Evolutionary conservation across 2,888 invertebrate genomes (phyloP).

Genomic region (Loripinus fragilis): DNA sequence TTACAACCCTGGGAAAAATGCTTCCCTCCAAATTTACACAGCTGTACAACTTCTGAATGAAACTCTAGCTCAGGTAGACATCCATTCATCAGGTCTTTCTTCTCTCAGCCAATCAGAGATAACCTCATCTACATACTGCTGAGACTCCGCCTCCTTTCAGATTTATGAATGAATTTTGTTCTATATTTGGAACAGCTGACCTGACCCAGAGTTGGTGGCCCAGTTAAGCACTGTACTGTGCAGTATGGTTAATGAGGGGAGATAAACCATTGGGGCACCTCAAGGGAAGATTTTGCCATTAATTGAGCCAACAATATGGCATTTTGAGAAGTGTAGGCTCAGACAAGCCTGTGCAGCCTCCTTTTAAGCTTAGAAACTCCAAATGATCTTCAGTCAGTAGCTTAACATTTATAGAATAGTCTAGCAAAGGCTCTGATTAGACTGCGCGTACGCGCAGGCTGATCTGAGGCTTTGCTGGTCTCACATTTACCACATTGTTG

Average conservation of each 20-base stretch:
- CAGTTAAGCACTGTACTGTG: constrained; percentile 45
- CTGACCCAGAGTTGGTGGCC: constrained; percentile 57
- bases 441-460: no score
- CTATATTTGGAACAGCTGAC: constrained; percentile 59
- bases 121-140: constrained; percentile 66
- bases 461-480: no score
- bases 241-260: constrained; percentile 34
- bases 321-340: no score
- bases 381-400: no score
- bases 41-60: constrained; percentile 63
- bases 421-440: no score
- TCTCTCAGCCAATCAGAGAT: constrained; percentile 56
- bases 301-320: no score
- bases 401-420: no score
- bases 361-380: no score
- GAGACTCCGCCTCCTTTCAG: constrained; percentile 46
- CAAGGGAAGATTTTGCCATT: background rate
- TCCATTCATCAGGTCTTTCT: constrained; percentile 33
- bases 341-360: no score
- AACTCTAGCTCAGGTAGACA: constrained; percentile 36
- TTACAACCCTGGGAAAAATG: constrained; percentile 60
- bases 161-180: constrained; percentile 66
- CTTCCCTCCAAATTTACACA: constrained; percentile 64
- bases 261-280: constrained; percentile 14
- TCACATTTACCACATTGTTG: no score